These are phyloP conservation scores for Arbacia lixula DNA, from an alignment of 53 echinoderm and acorn worm genomes.

Conservation along the genomic window DNA sequence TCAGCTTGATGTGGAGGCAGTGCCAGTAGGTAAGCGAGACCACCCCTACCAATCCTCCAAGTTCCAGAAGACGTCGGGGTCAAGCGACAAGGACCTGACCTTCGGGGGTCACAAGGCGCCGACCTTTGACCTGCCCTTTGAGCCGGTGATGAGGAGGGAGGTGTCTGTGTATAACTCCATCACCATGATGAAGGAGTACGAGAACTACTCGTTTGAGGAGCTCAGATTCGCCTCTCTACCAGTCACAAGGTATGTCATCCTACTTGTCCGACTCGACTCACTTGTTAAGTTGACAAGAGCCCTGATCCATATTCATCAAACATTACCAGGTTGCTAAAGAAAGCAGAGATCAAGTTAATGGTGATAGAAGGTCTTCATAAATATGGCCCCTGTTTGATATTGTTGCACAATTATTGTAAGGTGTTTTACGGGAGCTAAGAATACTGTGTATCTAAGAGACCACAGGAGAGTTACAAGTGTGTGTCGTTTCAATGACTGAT, in stretches of 20 bases:
- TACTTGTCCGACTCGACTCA: no score
- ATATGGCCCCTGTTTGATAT: no score
- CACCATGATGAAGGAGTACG: conserved; percentile 99
- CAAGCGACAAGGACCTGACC: conserved; percentile 82
- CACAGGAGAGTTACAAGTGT: no score
- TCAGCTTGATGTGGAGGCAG: conserved; percentile 93
- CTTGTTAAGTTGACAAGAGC: no score
- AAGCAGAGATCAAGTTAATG: no score
- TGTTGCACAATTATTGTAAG: no score
- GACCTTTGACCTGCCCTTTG: conserved; percentile 75
- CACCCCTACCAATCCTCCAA: conserved; percentile 67
- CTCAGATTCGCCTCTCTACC: conserved; percentile 87
- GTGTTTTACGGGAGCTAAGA: no score
- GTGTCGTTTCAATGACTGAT: no score
- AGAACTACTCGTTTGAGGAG: conserved; percentile 97
- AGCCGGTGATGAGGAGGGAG: conserved; percentile 81
- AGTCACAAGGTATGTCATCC: conserved; percentile 76
- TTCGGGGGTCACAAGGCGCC: conserved; percentile 90
- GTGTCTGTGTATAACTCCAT: conserved; percentile 88
- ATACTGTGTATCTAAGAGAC: no score
- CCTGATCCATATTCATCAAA: no score
- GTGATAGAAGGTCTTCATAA: no score
- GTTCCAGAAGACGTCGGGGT: conserved; percentile 69
- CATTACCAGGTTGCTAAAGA: no score
- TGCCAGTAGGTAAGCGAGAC: conserved; percentile 86